These are phyloP conservation scores for Frankliniella fusca DNA, from an alignment of 2,888 invertebrate species.

Conservation along the genomic window DNA sequence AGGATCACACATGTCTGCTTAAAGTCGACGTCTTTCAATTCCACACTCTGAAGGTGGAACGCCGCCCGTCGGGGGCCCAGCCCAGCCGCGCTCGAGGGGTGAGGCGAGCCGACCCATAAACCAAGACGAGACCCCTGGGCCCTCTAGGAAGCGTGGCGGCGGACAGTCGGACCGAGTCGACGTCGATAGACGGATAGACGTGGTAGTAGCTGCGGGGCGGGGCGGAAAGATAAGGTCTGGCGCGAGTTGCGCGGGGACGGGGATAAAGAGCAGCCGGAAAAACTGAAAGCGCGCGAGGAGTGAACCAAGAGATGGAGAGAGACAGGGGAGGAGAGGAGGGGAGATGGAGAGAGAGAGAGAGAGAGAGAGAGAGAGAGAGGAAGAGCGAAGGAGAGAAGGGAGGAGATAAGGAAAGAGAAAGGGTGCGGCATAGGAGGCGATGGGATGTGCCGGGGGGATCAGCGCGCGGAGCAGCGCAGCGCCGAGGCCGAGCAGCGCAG, in stretches of 20 bases:
- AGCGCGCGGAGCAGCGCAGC: neutral
- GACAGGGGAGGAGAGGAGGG: neutral
- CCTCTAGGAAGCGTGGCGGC: neutral
- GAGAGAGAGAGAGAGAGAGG: neutral
- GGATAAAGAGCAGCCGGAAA: neutral
- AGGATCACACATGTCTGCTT: neutral
- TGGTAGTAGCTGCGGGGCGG: neutral
- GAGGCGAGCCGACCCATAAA: neutral
- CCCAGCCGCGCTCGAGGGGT: neutral
- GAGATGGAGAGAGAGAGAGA: neutral
- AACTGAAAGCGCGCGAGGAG: neutral
- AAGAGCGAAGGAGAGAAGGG: neutral
- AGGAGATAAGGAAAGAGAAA: neutral
- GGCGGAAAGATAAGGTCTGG: neutral
- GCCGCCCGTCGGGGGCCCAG: neutral
- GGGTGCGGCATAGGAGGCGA: neutral
- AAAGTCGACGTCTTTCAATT: conserved; percentile 13
- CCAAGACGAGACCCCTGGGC: conserved; percentile 12
- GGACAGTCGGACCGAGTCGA: too few relatives aligned
- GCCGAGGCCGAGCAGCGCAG: too few relatives aligned
- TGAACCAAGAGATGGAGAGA: neutral
- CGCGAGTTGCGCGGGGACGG: neutral
- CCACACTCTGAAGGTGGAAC: neutral
- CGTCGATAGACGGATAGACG: neutral
- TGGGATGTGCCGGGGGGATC: neutral